Conservation (phyloP, 2,113 vertebrate genomes). For the Blennius ocellaris region DNA sequence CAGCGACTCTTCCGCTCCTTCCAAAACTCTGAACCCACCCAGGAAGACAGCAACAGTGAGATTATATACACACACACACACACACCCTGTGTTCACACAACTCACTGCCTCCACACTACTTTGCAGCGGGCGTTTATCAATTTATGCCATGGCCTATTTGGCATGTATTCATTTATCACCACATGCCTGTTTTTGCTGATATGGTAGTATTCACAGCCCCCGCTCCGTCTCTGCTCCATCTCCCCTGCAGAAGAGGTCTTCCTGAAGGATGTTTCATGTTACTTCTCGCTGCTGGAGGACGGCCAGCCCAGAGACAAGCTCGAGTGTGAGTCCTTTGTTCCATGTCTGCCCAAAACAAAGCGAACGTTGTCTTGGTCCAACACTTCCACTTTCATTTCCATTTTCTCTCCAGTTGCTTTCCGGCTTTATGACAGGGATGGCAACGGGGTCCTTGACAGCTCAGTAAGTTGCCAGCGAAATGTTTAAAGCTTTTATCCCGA, state of each 20-base stretch:
- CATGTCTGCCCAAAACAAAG: constrained; percentile 7
- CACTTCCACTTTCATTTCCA: constrained; percentile 38
- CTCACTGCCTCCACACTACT: constrained; percentile 33
- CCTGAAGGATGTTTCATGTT: constrained; percentile 92
- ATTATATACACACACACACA: constrained; percentile 27
- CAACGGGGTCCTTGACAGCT: constrained; percentile 91
- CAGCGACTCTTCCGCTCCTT: constrained; percentile 89
- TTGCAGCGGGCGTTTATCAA: constrained; percentile 42
- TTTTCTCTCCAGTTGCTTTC: constrained; percentile 85
- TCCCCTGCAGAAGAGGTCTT: constrained; percentile 81
- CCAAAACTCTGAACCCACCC: constrained; percentile 78
- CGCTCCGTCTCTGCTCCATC: constrained; percentile 15
- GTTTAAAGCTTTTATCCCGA: background rate
- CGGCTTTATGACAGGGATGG: constrained; percentile 91
- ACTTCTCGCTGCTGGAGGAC: constrained; percentile 91
- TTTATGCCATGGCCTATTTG: constrained; percentile 55
- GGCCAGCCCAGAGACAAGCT: constrained; percentile 91
- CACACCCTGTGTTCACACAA: constrained; percentile 18
- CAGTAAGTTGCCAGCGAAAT: constrained; percentile 80
- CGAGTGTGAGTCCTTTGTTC: constrained; percentile 85
- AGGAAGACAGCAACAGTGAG: constrained; percentile 73
- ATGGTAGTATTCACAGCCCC: constrained; percentile 32
- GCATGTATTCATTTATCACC: constrained; percentile 28
- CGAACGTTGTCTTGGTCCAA: background rate
- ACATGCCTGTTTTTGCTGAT: constrained; percentile 31